Evolutionary conservation across 1,140 invertebrate species (phyloP), one percentile per base, ranked within the genome.

Genomic region (Contarinia nasturtii): DNA sequence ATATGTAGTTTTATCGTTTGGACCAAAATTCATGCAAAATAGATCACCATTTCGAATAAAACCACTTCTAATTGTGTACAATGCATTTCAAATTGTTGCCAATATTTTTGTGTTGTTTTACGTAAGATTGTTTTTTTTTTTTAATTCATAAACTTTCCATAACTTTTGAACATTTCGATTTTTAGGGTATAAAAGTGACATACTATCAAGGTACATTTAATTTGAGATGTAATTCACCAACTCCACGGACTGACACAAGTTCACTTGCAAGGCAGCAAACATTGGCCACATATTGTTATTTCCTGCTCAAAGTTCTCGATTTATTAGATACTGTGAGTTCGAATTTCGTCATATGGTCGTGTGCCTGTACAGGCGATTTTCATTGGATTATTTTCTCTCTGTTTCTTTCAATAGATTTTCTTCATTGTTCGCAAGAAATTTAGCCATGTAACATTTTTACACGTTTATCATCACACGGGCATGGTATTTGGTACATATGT

Each of bases 181-280:
- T 42, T 19, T 42, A 42, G 41, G 12, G 2, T 19, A 2, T 19
- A 2, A 19, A 42, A 11, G 10, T 11, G 19, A 19, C 41, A 19
- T 42, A 42, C 12, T 42, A 20, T 17, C 15, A 19, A 20, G 41
- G 18, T 5, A 18, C 14, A 19, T 42, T 17, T 55, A 78, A 63
- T 55, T 77, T 72, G 55, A 55, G 68, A n/a, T 90, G 85, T 57
- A 70, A 83, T 57, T 74, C 78, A 2, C 67, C 85, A 1, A 75
- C 81, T 55, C 82, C 75, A 55, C 48, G 54, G 59, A 2, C 12
- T 19, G 41, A 42, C 4, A 11, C 2, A 4, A 19, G 14, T 12
- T 5, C 2, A 17, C 3, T 19, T 19, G 41, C 15, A 2, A 11
- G 5, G 11, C 8, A 11, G 2, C 15, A 18, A 19, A 12, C 18